A percentile compares a stretch with the other conserved stretches of the same genome.
These are phyloP conservation scores for Halotydeus destructor DNA, from an alignment of 1,140 invertebrate genomes.

Conservation along the genomic window DNA sequence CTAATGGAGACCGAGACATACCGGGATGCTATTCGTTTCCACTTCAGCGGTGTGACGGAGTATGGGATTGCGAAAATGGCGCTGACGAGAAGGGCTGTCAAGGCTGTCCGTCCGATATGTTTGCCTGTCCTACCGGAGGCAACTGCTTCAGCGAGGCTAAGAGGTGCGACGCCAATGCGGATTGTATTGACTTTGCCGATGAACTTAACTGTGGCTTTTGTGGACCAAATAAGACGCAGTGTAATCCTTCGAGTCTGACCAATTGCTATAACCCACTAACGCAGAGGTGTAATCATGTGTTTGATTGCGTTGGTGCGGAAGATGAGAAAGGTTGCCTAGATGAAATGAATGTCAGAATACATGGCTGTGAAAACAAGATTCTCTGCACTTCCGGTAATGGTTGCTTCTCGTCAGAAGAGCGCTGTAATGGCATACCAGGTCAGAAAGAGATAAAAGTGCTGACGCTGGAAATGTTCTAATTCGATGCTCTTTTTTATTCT, in stretches of 20 bases:
- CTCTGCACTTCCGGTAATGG: conserved; percentile 19
- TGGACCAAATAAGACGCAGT: conserved; percentile 10
- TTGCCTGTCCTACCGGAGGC: conserved; percentile 52
- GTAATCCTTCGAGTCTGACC: conserved; percentile 7
- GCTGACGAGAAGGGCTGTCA: conserved; percentile 15
- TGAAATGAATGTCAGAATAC: too few relatives aligned
- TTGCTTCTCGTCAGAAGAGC: conserved; percentile 23
- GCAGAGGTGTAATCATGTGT: conserved; percentile 30
- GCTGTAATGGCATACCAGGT: conserved; percentile 25
- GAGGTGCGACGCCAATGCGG: conserved; percentile 58
- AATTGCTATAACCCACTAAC: conserved; percentile 16
- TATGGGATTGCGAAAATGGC: conserved; percentile 15
- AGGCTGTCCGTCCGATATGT: conserved; percentile 35
- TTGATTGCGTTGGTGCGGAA: conserved; percentile 59
- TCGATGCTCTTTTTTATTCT: too few relatives aligned
- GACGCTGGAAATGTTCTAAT: too few relatives aligned
- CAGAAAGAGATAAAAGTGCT: too few relatives aligned
- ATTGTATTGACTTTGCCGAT: conserved; percentile 60
- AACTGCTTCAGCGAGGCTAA: conserved; percentile 45
- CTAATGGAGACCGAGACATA: conserved; percentile 8
- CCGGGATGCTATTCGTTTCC: conserved; percentile 7
- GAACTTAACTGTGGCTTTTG: conserved; percentile 31
- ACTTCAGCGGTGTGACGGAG: conserved; percentile 12
- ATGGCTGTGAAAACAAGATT: conserved; percentile 19
- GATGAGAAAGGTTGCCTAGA: conserved; percentile 65